Evolutionary conservation across 2,113 vertebrate species (phyloP).

Genomic region (Tiliqua scincoides): DNA sequence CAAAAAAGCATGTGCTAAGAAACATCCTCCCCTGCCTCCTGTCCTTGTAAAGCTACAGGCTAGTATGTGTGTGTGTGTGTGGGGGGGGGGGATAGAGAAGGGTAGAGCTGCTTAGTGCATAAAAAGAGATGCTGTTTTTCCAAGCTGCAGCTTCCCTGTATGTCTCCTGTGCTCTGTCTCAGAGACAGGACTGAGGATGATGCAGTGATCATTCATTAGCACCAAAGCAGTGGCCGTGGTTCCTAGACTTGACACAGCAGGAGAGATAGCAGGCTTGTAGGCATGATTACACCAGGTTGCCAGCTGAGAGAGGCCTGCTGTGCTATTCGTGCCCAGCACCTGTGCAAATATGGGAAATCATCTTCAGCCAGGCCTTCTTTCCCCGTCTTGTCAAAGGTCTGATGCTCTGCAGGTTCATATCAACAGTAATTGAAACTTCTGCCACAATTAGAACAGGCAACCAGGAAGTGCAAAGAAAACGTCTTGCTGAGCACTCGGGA

Average conservation of each 20-base stretch:
- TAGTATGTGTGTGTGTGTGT: too few relatives aligned
- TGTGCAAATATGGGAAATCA: not conserved
- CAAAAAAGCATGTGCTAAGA: conserved; percentile 22
- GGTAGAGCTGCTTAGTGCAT: conserved; percentile 2
- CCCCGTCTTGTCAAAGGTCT: not conserved
- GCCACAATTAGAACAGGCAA: not conserved
- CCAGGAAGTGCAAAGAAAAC: not conserved
- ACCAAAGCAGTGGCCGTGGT: not conserved
- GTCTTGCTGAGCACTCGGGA: not conserved
- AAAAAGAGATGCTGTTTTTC: not conserved
- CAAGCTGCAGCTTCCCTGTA: not conserved
- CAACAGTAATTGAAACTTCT: not conserved
- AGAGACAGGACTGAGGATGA: conserved; percentile 29
- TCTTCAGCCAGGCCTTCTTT: not conserved
- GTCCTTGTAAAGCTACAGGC: conserved; percentile 15
- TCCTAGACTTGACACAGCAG: not conserved
- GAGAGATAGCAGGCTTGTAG: not conserved
- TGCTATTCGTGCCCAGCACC: not conserved
- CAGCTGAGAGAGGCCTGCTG: not conserved
- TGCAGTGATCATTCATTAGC: conserved; percentile 10
- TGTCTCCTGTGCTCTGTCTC: conserved; percentile 15
- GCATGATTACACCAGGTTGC: not conserved
- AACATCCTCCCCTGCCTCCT: not conserved
- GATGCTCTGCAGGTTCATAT: not conserved
- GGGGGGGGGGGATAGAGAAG: not conserved